Percentiles rank a stretch among this genome's conserved stretches.
phyloP scores from a whole-genome alignment of 1,140 invertebrate genomes.

The Caenorhabditis brenneri region DNA sequence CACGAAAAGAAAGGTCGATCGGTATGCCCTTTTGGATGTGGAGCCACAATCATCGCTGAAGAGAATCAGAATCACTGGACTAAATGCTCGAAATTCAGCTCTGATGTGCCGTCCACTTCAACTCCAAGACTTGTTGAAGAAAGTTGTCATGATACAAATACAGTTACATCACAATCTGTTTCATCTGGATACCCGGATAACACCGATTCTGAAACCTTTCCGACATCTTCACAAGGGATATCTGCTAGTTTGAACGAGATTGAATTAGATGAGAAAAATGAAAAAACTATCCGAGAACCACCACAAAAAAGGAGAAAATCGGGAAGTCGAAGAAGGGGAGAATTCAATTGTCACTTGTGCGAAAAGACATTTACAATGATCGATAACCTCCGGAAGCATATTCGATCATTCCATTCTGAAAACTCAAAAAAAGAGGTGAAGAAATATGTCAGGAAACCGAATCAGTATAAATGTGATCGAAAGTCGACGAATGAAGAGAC shows the following conservation, averaged over 20 bases:
- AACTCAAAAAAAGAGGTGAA: background rate
- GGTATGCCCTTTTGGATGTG: background rate
- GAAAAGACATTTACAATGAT: background rate
- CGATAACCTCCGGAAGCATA: background rate
- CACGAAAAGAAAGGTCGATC: background rate
- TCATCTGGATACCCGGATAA: constrained; percentile 1
- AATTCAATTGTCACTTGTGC: background rate
- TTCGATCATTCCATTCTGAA: background rate
- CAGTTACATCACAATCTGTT: constrained; percentile 1
- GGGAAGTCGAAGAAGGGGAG: background rate
- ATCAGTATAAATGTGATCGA: background rate
- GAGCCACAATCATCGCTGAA: background rate
- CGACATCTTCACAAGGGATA: no score
- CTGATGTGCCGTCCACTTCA: background rate
- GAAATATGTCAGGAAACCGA: background rate
- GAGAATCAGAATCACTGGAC: background rate
- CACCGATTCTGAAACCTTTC: background rate
- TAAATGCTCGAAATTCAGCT: background rate
- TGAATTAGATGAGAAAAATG: background rate
- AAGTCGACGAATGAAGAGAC: background rate
- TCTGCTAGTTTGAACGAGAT: background rate
- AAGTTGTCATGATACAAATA: background rate
- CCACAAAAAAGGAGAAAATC: background rate
- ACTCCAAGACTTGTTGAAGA: background rate
- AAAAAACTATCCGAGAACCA: background rate